phyloP scores from a whole-genome alignment of 2,797 vertebrate genomes.

The Alouatta caraya region DNA sequence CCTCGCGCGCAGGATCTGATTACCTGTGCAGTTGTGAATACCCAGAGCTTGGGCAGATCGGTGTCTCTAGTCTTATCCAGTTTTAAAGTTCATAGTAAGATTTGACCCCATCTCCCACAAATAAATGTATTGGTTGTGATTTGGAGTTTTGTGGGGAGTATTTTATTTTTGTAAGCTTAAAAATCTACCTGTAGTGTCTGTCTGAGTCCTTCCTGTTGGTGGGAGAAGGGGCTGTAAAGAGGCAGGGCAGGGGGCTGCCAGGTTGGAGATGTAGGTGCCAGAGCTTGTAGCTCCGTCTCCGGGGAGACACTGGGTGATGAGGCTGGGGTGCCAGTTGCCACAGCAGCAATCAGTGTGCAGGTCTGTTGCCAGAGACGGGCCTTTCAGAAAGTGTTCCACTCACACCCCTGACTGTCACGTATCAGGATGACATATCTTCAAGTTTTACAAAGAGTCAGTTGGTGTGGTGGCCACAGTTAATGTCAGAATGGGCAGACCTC shows the following conservation, averaged over 20 bases:
- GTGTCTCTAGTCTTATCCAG: background rate
- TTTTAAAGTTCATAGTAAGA: background rate
- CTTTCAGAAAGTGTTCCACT: background rate
- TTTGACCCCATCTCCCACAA: slow-evolving; percentile 29
- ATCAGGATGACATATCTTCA: background rate
- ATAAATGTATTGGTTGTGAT: slow-evolving; percentile 73
- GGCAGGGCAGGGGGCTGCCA: background rate
- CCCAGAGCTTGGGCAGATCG: background rate
- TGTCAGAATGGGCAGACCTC: background rate
- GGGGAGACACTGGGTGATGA: background rate
- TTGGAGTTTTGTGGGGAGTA: slow-evolving; percentile 44
- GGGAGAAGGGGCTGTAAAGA: background rate
- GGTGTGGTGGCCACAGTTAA: background rate
- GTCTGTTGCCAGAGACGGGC: background rate
- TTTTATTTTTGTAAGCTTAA: background rate
- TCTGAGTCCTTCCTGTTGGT: background rate
- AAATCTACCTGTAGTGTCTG: background rate
- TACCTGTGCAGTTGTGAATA: background rate
- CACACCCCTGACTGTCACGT: background rate
- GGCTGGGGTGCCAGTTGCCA: background rate
- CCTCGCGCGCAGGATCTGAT: background rate
- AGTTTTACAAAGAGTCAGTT: background rate
- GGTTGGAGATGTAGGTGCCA: background rate
- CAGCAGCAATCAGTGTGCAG: background rate
- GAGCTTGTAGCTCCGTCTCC: rapidly evolving